A percentile compares a stretch with the other conserved stretches of the same genome.
phyloP scores from a whole-genome alignment of 2,113 vertebrate species.

The Alligator sinensis region DNA sequence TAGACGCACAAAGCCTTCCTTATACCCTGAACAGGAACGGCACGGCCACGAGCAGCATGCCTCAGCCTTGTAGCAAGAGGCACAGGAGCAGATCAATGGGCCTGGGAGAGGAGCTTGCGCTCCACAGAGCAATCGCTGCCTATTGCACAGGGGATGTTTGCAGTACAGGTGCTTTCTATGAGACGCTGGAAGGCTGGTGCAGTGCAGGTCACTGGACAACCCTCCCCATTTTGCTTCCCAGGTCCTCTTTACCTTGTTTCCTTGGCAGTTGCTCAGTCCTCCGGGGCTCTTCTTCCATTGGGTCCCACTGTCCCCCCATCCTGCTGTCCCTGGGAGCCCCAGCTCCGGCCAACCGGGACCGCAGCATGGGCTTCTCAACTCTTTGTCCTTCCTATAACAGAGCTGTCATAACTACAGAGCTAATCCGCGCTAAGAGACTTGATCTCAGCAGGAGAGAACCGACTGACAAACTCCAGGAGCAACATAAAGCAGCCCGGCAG shows the following conservation, averaged over 20 bases:
- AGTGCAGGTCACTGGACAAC: rapidly evolving
- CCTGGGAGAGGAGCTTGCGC: not conserved
- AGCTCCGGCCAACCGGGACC: rapidly evolving
- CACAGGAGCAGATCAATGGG: not conserved
- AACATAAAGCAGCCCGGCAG: not conserved
- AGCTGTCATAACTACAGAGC: not conserved
- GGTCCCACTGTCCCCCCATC: rapidly evolving
- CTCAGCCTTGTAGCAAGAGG: not conserved
- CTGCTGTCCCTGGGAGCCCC: rapidly evolving
- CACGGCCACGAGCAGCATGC: not conserved
- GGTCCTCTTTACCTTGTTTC: not conserved
- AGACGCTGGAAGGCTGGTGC: not conserved
- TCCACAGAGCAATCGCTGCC: not conserved
- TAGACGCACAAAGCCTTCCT: not conserved
- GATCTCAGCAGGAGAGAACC: conserved; percentile 20
- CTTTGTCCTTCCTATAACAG: not conserved
- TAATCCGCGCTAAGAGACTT: conserved; percentile 44
- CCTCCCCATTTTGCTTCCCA: not conserved
- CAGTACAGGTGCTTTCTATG: not conserved
- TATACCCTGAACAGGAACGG: not conserved
- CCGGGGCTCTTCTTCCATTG: rapidly evolving
- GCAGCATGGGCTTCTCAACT: not conserved
- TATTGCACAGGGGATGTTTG: not conserved
- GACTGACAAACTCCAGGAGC: not conserved
- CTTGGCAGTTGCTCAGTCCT: rapidly evolving